Conservation (phyloP, 2,888 invertebrate species). For the Callimorpha dominula region DNA sequence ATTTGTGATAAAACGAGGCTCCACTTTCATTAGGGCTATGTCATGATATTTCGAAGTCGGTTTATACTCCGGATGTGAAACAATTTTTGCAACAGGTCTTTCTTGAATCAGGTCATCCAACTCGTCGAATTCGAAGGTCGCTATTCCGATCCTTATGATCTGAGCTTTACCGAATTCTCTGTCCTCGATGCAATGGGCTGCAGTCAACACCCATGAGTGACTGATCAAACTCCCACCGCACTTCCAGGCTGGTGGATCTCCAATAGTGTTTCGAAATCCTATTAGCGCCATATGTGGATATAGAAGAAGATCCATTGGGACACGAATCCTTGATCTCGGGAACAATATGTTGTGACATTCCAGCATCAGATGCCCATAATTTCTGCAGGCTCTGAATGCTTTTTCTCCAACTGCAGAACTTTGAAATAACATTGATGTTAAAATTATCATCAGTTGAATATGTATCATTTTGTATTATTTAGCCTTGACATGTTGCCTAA, state of each 20-base stretch:
- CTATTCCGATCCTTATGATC: conserved; percentile 85
- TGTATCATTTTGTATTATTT: conserved; percentile 27
- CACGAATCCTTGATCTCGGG: conserved; percentile 67
- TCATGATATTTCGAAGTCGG: conserved; percentile 88
- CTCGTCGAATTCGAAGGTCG: conserved; percentile 82
- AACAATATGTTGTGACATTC: conserved; percentile 79
- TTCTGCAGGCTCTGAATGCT: conserved; percentile 73
- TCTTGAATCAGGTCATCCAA: conserved; percentile 84
- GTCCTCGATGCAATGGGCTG: conserved; percentile 79
- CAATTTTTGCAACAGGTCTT: conserved; percentile 72
- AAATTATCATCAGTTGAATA: conserved; percentile 22
- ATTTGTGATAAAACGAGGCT: conserved; percentile 78
- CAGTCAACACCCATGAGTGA: conserved; percentile 77
- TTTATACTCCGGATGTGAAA: conserved; percentile 86
- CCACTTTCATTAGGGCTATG: conserved; percentile 88
- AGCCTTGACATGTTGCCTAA: background rate
- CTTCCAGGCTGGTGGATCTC: conserved; percentile 68
- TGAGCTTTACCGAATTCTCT: conserved; percentile 80
- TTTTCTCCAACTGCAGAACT: conserved; percentile 66
- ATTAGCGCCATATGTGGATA: conserved; percentile 89
- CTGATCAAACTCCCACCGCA: conserved; percentile 81
- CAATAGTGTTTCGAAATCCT: conserved; percentile 62
- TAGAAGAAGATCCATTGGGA: conserved; percentile 80
- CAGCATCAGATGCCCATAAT: conserved; percentile 73
- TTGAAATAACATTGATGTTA: conserved; percentile 11